Evolutionary conservation across 1,140 invertebrate genomes (phyloP).

Genomic region (Schmidtea mediterranea): DNA sequence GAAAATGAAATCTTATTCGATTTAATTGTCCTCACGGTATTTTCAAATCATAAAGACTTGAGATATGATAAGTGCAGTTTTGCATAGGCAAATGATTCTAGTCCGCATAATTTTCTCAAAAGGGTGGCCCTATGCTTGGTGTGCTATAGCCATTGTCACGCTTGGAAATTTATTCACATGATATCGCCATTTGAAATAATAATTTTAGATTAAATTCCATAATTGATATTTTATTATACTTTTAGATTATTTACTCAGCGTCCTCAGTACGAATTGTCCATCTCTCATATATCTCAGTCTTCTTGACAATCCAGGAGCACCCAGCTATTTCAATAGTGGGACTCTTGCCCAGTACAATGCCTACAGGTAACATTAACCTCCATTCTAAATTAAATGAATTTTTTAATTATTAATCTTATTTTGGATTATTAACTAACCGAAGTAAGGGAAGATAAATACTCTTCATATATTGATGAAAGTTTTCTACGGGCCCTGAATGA

Average conservation of each 20-base stretch:
- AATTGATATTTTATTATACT: neutral
- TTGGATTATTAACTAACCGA: neutral
- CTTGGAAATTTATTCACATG: too few relatives aligned
- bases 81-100: too few relatives aligned
- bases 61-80: too few relatives aligned
- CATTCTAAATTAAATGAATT: too few relatives aligned
- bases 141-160: too few relatives aligned
- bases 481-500: too few relatives aligned
- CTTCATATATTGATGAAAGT: neutral
- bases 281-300: constrained; percentile 39
- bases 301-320: constrained; percentile 48
- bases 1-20: too few relatives aligned
- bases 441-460: neutral
- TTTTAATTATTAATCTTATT: neutral
- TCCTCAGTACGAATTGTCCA: constrained; percentile 41
- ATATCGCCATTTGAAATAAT: too few relatives aligned
- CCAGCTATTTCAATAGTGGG: constrained; percentile 43
- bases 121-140: too few relatives aligned
- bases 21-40: too few relatives aligned
- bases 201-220: neutral
- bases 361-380: constrained; percentile 35
- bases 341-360: constrained; percentile 45
- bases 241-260: constrained; percentile 20
- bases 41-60: too few relatives aligned
- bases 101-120: too few relatives aligned